phyloP scores from a whole-genome alignment of 1,140 invertebrate species.

The Zaprionus camerounensis region DNA sequence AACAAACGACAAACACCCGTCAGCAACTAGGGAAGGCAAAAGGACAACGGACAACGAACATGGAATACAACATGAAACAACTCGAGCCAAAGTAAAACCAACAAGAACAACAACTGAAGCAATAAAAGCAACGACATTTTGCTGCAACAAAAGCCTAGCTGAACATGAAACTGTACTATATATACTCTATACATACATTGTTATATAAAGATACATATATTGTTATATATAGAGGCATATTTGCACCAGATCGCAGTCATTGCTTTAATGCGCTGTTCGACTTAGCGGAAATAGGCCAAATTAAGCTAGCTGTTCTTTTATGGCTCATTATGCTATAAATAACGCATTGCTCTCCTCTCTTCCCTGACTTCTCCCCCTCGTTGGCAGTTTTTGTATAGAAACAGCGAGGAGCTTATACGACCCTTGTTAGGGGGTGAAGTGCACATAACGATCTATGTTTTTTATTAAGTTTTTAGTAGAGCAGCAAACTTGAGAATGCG shows the following conservation, averaged over 20 bases:
- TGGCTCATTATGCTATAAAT: conserved; percentile 5
- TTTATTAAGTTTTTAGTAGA: too few relatives aligned
- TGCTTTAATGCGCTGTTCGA: background rate
- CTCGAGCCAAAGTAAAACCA: conserved; percentile 7
- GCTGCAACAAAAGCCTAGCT: background rate
- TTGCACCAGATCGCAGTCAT: background rate
- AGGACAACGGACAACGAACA: conserved; percentile 28
- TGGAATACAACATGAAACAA: conserved; percentile 5
- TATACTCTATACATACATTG: background rate
- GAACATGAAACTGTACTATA: background rate
- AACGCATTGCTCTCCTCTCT: background rate
- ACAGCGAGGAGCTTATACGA: too few relatives aligned
- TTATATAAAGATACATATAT: background rate
- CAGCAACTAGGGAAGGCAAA: conserved; percentile 18
- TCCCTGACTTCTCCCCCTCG: too few relatives aligned
- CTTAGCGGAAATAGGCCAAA: background rate
- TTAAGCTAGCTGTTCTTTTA: background rate
- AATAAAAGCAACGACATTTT: background rate
- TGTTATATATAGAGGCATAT: background rate
- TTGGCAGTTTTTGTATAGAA: too few relatives aligned
- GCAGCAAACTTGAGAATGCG: too few relatives aligned
- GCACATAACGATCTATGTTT: too few relatives aligned
- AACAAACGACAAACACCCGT: conserved; percentile 61
- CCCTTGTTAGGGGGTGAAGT: too few relatives aligned
- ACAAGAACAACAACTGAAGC: background rate